Evolutionary conservation across 2,113 vertebrate genomes (phyloP), one percentile per base, ranked within the genome.

Genomic region (Tamias sibiricus): DNA sequence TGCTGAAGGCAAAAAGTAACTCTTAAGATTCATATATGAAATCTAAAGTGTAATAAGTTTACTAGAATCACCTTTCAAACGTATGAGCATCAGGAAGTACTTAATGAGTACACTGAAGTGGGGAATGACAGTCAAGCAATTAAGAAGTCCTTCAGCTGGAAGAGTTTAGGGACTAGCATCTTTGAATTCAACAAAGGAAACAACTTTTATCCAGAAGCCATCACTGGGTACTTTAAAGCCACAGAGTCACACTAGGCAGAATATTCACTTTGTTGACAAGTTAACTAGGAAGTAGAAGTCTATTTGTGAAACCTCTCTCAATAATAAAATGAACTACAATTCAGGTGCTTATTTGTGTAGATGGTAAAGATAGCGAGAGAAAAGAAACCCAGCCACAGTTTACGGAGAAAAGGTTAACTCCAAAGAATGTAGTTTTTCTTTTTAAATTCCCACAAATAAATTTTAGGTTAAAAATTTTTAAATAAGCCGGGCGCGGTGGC

Each of bases 131-230:
- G 19, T 57, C 32, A 37, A 68, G 54, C 30, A 59, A 68, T 4
- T 4, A 2, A 87, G 19, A 80, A 32, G 19, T 54, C 40, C 37
- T 49, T 42, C n/a, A 77, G 8, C 66, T 72, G 30, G 42, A 32
- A 86, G 6, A 68, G 40, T 35, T 84, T 72, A 80, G 22, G n/a
- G 47, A 40, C 42, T 28, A 40, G 68, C 24, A 71, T 42, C 4
- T 82, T 64, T 68, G n/a, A 79, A 69, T 87, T 87, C n/a, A 97
- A 95, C 24, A 72, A 57, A n/a, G 11, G 16, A 93, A 54, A 28
- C 69, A 26, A 90, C 24, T 85, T 89, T 94, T 64, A 44, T 17
- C 14, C 57, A 95, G 64, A 87, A 71, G 32, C 28, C 19, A n/a
- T 12, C 40, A 92, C 35, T 92, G 69, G 76, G 52, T 82, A 91